Percentiles rank a stretch among this genome's conserved stretches.
Conservation (phyloP, 2,888 invertebrate species). For the Mesochorus sp. region DNA sequence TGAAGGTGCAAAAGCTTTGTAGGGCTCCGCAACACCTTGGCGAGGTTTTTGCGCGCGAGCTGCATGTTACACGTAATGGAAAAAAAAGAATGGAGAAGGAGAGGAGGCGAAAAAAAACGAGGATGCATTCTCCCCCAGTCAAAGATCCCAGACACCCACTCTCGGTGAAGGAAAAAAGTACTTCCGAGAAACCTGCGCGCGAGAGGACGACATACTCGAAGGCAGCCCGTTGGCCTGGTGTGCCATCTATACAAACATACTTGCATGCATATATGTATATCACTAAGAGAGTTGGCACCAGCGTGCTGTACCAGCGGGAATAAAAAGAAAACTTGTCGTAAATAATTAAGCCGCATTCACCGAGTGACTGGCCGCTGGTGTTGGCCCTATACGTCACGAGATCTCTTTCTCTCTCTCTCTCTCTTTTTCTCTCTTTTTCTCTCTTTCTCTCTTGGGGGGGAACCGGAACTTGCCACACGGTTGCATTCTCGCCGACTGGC, state of each 20-base stretch:
- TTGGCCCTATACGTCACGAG: constrained; percentile 21
- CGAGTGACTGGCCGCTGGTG: constrained; percentile 38
- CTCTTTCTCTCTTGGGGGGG: no score
- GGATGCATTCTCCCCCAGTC: constrained; percentile 23
- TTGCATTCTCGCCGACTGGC: constrained; percentile 11
- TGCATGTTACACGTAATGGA: constrained; percentile 14
- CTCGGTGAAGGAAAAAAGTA: constrained; percentile 25
- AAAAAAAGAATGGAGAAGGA: constrained; percentile 1
- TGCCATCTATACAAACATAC: background rate
- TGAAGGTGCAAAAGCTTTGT: background rate
- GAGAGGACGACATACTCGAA: constrained; percentile 27
- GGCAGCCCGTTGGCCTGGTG: constrained; percentile 7
- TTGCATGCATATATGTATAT: constrained; percentile 1
- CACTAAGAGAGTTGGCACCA: constrained; percentile 29
- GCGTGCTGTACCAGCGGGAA: constrained; percentile 24
- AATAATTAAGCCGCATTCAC: constrained; percentile 47
- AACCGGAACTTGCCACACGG: constrained; percentile 25
- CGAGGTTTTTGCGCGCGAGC: constrained; percentile 20
- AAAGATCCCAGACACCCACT: constrained; percentile 50
- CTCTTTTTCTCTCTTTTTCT: background rate
- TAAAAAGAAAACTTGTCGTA: constrained; percentile 26
- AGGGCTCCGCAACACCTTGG: background rate
- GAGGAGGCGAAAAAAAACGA: background rate
- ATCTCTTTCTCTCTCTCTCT: constrained; percentile 5
- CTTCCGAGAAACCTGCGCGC: constrained; percentile 48